Percentiles rank a stretch among this genome's conserved stretches.
Conservation (phyloP, 1,140 invertebrate species). For the Goniozus legneri region DNA sequence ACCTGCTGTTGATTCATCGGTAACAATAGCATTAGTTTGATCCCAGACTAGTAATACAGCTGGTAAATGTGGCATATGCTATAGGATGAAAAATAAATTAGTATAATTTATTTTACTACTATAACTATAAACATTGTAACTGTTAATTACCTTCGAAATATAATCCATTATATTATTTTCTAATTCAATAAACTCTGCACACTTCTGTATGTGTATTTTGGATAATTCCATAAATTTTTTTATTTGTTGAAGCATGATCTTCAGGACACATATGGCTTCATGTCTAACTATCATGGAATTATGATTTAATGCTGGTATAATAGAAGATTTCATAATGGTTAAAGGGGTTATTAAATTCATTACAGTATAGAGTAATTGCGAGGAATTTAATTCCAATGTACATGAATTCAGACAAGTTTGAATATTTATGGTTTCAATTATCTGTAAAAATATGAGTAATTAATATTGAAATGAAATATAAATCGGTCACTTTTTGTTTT, state of each 20-base stretch:
- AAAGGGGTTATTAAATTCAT: constrained; percentile 32
- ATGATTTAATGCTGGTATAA: constrained; percentile 33
- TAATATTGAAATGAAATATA: not conserved
- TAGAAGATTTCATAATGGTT: constrained; percentile 33
- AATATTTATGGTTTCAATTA: constrained; percentile 34
- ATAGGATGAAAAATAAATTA: too few species aligned
- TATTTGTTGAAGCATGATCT: constrained; percentile 34
- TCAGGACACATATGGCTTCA: constrained; percentile 32
- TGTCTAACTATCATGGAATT: constrained; percentile 32
- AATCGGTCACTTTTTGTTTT: constrained; percentile 18
- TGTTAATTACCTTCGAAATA: constrained; percentile 46
- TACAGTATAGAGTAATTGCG: constrained; percentile 34
- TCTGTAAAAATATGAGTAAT: constrained; percentile 19
- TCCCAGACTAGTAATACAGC: too few species aligned
- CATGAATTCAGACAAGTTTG: constrained; percentile 25
- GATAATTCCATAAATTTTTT: constrained; percentile 20
- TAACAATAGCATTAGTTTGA: too few species aligned
- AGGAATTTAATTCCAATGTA: constrained; percentile 20
- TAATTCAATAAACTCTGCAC: constrained; percentile 18
- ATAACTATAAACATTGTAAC: too few species aligned
- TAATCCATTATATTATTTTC: constrained; percentile 27
- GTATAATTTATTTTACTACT: too few species aligned
- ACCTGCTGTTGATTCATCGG: constrained; percentile 19
- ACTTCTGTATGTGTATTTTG: constrained; percentile 15
- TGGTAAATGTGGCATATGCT: too few species aligned